Conservation (phyloP, 1,140 invertebrate species). For the Pseudomyrmex cubaensis region DNA sequence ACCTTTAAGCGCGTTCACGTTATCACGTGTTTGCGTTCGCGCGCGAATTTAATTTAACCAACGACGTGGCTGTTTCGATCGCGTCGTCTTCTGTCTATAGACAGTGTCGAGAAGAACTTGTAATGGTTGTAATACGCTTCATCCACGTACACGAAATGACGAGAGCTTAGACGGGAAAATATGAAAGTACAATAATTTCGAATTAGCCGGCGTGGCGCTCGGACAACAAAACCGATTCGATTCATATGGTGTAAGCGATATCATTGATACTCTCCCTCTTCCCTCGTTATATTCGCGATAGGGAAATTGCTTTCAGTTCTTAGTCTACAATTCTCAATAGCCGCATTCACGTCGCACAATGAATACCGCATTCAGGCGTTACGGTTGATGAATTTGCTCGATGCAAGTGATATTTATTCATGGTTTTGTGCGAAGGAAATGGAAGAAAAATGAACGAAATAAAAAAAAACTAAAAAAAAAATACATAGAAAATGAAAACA, state of each 20-base stretch:
- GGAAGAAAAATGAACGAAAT: neutral
- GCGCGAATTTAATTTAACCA: conserved; percentile 22
- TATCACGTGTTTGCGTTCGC: neutral
- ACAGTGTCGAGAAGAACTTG: conserved; percentile 4
- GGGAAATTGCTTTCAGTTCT: conserved; percentile 5
- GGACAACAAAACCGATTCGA: conserved; percentile 7
- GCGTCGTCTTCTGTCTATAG: neutral
- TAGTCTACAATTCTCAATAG: conserved; percentile 36
- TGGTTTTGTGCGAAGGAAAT: neutral
- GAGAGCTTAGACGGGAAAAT: neutral
- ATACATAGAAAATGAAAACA: neutral
- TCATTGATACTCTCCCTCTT: conserved; percentile 11
- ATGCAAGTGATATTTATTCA: conserved; percentile 21
- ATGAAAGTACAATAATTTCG: neutral
- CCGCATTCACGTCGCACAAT: conserved; percentile 31
- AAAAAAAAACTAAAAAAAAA: neutral
- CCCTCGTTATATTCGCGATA: neutral
- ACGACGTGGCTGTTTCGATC: conserved; percentile 13
- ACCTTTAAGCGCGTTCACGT: conserved; percentile 15
- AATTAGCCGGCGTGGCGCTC: conserved; percentile 9
- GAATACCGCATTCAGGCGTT: conserved; percentile 15
- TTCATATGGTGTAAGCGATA: conserved; percentile 16
- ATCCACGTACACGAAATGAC: neutral
- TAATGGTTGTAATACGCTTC: conserved; percentile 22
- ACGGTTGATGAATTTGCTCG: conserved; percentile 5